phyloP scores from a whole-genome alignment of 2,888 invertebrate genomes.

The Chymomyza caudatula region DNA sequence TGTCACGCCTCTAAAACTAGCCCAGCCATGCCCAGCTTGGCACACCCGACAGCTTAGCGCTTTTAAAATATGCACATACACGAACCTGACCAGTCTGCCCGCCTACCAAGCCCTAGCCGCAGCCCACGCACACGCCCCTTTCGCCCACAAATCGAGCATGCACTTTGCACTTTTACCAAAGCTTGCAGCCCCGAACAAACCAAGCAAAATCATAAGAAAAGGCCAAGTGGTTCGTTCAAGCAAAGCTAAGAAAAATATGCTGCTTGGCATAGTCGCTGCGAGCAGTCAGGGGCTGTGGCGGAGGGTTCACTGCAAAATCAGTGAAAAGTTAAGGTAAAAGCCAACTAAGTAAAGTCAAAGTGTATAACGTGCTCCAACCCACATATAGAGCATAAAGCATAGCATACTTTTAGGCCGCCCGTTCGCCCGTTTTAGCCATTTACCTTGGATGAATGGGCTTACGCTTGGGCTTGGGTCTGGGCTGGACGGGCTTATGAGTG shows the following conservation, averaged over 20 bases:
- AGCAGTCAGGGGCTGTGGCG: not conserved
- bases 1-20: not conserved
- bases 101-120: not conserved
- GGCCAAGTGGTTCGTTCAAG: constrained; percentile 39
- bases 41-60: constrained; percentile 29
- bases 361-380: constrained; percentile 34
- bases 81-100: constrained; percentile 8
- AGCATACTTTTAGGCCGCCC: constrained; percentile 22
- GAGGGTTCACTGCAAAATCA: constrained; percentile 35
- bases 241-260: constrained; percentile 51
- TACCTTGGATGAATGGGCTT: constrained; percentile 8
- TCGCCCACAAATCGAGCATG: constrained; percentile 1
- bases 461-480: not conserved
- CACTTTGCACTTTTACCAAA: constrained; percentile 8
- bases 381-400: constrained; percentile 1
- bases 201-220: constrained; percentile 32
- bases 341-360: constrained; percentile 60
- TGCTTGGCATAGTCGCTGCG: constrained; percentile 27
- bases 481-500: constrained; percentile 32
- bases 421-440: not conserved
- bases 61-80: constrained; percentile 50
- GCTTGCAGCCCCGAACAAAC: not conserved
- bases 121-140: not conserved
- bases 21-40: not conserved
- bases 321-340: constrained; percentile 55